Evolutionary conservation across 2,888 invertebrate species (phyloP).

Genomic region (Epinotia nisella): DNA sequence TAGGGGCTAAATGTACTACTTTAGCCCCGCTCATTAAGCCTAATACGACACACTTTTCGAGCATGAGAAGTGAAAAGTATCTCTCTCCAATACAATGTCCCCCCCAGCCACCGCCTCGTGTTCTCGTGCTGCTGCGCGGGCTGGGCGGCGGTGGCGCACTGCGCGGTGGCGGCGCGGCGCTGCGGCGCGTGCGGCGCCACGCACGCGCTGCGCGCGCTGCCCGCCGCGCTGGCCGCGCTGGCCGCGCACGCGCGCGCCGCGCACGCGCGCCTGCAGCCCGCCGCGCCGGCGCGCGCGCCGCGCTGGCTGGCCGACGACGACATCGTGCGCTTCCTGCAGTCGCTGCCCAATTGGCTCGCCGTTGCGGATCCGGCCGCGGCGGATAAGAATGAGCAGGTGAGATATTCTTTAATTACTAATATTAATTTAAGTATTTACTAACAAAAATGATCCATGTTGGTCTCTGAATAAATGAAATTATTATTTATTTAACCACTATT

Average conservation of each 20-base stretch:
- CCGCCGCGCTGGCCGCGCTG: conserved; percentile 54
- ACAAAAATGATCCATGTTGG: no score
- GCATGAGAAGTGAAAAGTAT: no score
- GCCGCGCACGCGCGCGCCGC: conserved; percentile 56
- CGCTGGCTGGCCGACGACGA: conserved; percentile 97
- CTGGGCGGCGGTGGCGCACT: conserved; percentile 56
- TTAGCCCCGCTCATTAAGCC: no score
- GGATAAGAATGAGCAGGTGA: conserved; percentile 14
- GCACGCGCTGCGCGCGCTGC: conserved; percentile 56
- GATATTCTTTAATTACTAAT: no score
- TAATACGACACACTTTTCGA: no score
- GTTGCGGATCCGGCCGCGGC: conserved; percentile 48
- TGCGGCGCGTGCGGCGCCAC: conserved; percentile 57
- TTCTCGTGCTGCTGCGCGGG: conserved; percentile 64
- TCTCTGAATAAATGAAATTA: no score
- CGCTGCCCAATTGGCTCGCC: conserved; percentile 73
- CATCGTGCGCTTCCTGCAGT: conserved; percentile 95
- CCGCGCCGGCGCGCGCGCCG: conserved; percentile 51
- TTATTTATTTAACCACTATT: no score
- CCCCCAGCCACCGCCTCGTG: conserved; percentile 73
- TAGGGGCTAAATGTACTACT: no score
- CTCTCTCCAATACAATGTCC: no score
- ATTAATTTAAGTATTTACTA: no score
- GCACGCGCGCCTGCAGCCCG: conserved; percentile 52
- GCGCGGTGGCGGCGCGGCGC: conserved; percentile 57